Conservation (phyloP, 2,797 vertebrate genomes). For the Ceryle rudis region DNA sequence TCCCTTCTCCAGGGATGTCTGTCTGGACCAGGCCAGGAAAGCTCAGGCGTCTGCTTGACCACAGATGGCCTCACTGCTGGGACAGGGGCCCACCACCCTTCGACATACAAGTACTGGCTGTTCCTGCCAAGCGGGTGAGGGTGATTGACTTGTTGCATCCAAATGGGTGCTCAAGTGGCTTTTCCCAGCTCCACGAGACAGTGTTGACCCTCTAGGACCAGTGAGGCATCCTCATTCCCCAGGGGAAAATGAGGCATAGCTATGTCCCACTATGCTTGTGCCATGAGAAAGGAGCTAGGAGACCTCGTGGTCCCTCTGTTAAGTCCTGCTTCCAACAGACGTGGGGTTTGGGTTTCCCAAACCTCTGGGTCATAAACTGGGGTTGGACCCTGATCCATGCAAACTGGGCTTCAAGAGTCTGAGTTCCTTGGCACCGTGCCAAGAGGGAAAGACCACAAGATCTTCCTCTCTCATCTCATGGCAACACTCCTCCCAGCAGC, state of each 20-base stretch:
- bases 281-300: neutral
- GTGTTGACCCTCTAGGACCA: neutral
- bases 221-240: neutral
- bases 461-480: neutral
- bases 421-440: neutral
- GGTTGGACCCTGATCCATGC: neutral
- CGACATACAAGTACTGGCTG: neutral
- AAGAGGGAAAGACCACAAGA: neutral
- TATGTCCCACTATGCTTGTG: accelerated
- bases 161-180: neutral
- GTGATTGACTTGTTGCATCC: neutral
- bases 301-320: neutral
- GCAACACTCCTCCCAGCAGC: neutral
- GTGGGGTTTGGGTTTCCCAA: neutral
- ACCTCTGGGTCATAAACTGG: neutral
- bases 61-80: neutral
- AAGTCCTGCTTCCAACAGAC: neutral
- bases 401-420: neutral
- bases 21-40: neutral
- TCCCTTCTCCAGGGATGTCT: neutral
- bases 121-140: neutral
- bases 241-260: neutral
- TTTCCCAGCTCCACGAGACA: neutral
- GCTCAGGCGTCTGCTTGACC: neutral
- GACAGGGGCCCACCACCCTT: neutral